Conservation (phyloP, 2,113 vertebrate species). For the Oplegnathus fasciatus region DNA sequence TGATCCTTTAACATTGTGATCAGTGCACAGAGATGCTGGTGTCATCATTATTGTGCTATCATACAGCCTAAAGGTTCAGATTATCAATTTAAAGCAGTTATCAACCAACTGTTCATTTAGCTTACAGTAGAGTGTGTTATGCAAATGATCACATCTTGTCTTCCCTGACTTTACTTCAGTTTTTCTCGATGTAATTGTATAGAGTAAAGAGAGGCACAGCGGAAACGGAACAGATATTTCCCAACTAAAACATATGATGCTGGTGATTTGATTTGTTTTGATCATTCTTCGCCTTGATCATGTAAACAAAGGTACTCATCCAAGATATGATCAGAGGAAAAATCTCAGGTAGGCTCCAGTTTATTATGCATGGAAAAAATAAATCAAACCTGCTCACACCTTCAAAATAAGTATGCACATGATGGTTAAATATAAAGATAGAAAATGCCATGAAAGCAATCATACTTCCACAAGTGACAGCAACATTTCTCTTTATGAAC, state of each 20-base stretch:
- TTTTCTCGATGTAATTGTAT: not conserved
- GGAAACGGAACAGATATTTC: not conserved
- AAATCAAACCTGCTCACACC: not conserved
- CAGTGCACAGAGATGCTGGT: too few species aligned
- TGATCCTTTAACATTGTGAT: too few species aligned
- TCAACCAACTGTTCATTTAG: not conserved
- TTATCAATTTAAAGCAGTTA: not conserved
- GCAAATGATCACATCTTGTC: not conserved
- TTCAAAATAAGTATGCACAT: constrained; percentile 3
- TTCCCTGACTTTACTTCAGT: not conserved
- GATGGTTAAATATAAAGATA: not conserved
- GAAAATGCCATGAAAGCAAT: constrained; percentile 29
- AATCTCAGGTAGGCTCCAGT: not conserved
- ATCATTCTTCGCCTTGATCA: constrained; percentile 14
- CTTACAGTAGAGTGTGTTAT: not conserved
- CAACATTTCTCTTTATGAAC: constrained; percentile 56
- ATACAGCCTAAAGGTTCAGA: too few species aligned
- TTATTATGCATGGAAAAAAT: constrained; percentile 28
- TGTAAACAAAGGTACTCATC: not conserved
- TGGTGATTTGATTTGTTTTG: constrained; percentile 29
- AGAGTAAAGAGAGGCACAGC: not conserved
- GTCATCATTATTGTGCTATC: too few species aligned
- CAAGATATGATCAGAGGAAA: constrained; percentile 25
- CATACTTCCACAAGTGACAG: constrained; percentile 35
- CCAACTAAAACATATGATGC: not conserved